A percentile compares a stretch with the other conserved stretches of the same genome.
phyloP scores from a whole-genome alignment of 2,797 vertebrate genomes.

The Pteropus rufus region DNA sequence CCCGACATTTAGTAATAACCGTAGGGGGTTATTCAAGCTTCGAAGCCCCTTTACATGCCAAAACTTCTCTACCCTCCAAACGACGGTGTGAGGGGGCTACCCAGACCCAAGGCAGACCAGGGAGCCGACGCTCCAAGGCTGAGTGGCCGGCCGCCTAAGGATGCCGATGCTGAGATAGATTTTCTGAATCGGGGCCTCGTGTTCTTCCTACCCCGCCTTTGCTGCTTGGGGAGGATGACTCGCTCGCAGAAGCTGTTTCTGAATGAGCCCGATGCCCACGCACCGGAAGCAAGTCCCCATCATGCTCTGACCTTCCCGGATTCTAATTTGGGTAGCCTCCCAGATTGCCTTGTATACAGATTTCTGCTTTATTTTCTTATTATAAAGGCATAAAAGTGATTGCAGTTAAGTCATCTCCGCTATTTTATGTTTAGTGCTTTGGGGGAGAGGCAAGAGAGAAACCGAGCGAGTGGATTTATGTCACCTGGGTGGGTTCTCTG shows the following conservation, averaged over 20 bases:
- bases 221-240: neutral
- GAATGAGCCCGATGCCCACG: neutral
- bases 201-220: neutral
- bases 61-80: too few relatives aligned
- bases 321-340: neutral
- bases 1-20: neutral
- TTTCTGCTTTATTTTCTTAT: neutral
- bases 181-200: neutral
- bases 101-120: neutral
- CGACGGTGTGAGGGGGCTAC: fast-evolving
- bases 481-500: conserved; percentile 10
- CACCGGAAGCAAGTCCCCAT: too few relatives aligned
- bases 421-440: neutral
- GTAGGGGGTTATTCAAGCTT: neutral
- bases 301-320: neutral
- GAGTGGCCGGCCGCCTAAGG: neutral
- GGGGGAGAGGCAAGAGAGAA: neutral
- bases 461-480: neutral
- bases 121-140: fast-evolving
- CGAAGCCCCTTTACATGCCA: neutral
- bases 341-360: neutral
- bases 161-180: fast-evolving
- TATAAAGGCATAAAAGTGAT: neutral
- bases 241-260: neutral
- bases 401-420: neutral